Evolutionary conservation across 2,888 invertebrate genomes (phyloP), one percentile per base, ranked within the genome.

Genomic region (Synergus itoensis): DNA sequence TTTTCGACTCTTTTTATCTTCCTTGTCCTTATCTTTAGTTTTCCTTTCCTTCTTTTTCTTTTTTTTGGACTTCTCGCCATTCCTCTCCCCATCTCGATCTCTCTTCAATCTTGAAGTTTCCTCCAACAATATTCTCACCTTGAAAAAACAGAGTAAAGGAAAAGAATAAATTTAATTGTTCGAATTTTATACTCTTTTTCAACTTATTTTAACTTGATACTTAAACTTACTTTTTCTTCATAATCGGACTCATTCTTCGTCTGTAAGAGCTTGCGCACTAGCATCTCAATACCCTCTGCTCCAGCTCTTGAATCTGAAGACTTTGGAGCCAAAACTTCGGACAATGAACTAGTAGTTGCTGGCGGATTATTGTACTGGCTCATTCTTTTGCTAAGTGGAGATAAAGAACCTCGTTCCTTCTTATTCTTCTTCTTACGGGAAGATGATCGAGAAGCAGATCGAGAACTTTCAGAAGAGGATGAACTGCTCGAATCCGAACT

Each of bases 171-270:
- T 41, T 16, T 60, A 78, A 41, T 43, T 48, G n/a, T 7, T 18
- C 5, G 21, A 14, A 36, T 36, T 36, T 36, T 36, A 5, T 36
- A n/a, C 18, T 40, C 8, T 28, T 36, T 12, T 14, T 40, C 8
- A 43, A 9, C 7, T 48, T n/a, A 16, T 53, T 53, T 41, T 41
- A 18, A 18, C 0, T n/a, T 18, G 36, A 8, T 7, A 64, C 21
- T 14, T 41, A 77, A 28, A 81, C 84, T 83, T 84, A 90, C 92
- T 89, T 96, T 96, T 81, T 96, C 96, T 91, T 97, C 96, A 87
- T 97, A 97, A 90, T 97, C 97, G 0, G 96, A 96, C 88, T 97
- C 97, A 86, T 96, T 96, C 91, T 96, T 96, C 2, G 96, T 96
- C 92, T 96, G 95, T 83, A 97, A 92, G 92, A 97, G 96, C 86